Conservation (phyloP, 2,113 vertebrate genomes). For the Elephas maximus region DNA sequence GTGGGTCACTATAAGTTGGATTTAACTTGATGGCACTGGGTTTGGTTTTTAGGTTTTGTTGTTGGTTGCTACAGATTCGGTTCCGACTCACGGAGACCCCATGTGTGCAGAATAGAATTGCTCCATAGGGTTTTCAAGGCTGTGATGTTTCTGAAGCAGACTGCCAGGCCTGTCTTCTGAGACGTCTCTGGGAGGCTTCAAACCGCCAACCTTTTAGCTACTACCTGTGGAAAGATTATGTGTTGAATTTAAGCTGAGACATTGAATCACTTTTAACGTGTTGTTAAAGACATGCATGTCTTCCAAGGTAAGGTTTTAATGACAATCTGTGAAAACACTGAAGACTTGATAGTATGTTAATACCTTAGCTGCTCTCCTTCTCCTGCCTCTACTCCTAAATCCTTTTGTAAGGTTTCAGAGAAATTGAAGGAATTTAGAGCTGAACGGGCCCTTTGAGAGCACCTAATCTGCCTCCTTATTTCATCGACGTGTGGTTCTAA, state of each 20-base stretch:
- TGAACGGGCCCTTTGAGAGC: background rate
- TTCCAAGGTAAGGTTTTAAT: slow-evolving; percentile 13
- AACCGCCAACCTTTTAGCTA: background rate
- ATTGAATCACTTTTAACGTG: slow-evolving; percentile 6
- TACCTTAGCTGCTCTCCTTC: background rate
- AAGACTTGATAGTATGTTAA: background rate
- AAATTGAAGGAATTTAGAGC: background rate
- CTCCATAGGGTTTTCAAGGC: background rate
- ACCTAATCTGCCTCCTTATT: background rate
- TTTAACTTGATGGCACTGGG: too few relatives aligned
- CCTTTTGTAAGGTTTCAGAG: background rate
- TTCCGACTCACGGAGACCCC: background rate
- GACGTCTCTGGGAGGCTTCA: background rate
- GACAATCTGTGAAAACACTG: background rate
- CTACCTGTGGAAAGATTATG: background rate
- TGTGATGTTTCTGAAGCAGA: background rate
- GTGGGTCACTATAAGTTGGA: too few relatives aligned
- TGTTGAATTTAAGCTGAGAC: slow-evolving; percentile 18
- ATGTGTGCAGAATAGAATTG: background rate
- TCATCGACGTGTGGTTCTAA: background rate
- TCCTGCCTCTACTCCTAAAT: background rate
- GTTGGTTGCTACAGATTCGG: background rate
- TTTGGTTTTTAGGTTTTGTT: too few relatives aligned
- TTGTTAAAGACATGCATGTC: background rate
- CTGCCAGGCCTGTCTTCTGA: background rate